These are phyloP conservation scores for Oncorhynchus tshawytscha DNA, from an alignment of 2,113 vertebrate species.

Conservation along the genomic window DNA sequence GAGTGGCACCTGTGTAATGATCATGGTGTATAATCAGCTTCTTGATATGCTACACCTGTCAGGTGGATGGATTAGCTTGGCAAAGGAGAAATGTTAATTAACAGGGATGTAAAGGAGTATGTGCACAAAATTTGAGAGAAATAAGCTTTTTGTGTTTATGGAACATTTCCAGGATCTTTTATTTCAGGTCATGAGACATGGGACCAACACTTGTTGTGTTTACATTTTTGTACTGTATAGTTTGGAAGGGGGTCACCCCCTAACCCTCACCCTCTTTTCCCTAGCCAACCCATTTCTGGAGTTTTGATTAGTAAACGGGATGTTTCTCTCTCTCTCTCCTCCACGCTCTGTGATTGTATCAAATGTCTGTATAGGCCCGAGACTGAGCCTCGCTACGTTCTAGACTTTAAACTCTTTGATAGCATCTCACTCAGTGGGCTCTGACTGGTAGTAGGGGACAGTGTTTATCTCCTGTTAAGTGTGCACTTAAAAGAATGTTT, in stretches of 20 bases:
- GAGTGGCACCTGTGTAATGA: no score
- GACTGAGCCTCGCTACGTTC: no score
- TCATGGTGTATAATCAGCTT: no score
- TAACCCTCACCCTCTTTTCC: not conserved
- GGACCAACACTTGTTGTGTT: no score
- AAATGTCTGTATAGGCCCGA: not conserved
- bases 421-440: constrained; percentile 13
- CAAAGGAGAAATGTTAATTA: no score
- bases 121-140: not conserved
- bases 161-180: no score
- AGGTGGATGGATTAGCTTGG: no score
- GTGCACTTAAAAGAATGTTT: constrained; percentile 67
- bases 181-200: no score
- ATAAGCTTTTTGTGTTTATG: no score
- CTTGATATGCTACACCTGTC: no score
- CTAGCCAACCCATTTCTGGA: not conserved
- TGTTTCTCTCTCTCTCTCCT: not conserved
- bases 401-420: constrained; percentile 25
- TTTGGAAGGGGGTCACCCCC: not conserved
- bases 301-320: not conserved
- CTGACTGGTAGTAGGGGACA: constrained; percentile 24
- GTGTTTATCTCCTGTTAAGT: constrained; percentile 42
- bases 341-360: not conserved
- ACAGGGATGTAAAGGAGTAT: no score
- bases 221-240: no score